Conservation (phyloP, 2,888 invertebrate genomes). For the Hypomecis atomaria region DNA sequence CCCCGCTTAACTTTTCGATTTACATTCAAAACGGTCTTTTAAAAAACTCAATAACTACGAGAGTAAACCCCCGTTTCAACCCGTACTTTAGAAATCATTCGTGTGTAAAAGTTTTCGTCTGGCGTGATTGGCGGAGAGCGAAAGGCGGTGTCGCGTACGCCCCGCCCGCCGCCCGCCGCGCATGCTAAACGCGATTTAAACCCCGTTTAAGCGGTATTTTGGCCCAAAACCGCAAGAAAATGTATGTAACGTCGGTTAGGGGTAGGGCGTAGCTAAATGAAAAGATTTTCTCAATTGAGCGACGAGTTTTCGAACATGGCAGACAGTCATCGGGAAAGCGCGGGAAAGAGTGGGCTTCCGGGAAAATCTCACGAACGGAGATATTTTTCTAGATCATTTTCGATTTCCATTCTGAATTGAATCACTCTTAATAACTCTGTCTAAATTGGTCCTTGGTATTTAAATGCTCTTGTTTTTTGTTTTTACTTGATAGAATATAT, state of each 20-base stretch:
- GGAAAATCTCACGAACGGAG: constrained; percentile 5
- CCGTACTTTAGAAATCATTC: constrained; percentile 73
- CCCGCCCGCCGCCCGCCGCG: constrained; percentile 69
- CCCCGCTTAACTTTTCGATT: constrained; percentile 83
- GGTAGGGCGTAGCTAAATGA: constrained; percentile 81
- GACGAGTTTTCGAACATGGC: constrained; percentile 74
- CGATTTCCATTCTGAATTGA: neutral
- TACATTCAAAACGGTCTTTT: constrained; percentile 84
- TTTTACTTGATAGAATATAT: too few relatives aligned
- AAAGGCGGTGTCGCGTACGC: constrained; percentile 59
- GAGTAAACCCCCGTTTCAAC: constrained; percentile 73
- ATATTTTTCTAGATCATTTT: neutral
- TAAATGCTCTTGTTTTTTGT: too few relatives aligned
- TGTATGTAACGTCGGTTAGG: constrained; percentile 79
- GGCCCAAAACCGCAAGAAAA: constrained; percentile 83
- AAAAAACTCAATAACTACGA: constrained; percentile 80
- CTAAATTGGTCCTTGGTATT: too few relatives aligned
- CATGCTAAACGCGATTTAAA: constrained; percentile 82
- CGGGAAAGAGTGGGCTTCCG: constrained; percentile 71
- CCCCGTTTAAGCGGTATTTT: constrained; percentile 84
- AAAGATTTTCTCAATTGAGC: constrained; percentile 79
- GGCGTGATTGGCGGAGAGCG: constrained; percentile 59
- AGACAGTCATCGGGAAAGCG: constrained; percentile 72
- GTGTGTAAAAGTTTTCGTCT: constrained; percentile 65
- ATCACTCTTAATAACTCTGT: neutral